These are phyloP conservation scores for Eulemur mongoz DNA, from an alignment of 2,797 vertebrate species.

Conservation along the genomic window DNA sequence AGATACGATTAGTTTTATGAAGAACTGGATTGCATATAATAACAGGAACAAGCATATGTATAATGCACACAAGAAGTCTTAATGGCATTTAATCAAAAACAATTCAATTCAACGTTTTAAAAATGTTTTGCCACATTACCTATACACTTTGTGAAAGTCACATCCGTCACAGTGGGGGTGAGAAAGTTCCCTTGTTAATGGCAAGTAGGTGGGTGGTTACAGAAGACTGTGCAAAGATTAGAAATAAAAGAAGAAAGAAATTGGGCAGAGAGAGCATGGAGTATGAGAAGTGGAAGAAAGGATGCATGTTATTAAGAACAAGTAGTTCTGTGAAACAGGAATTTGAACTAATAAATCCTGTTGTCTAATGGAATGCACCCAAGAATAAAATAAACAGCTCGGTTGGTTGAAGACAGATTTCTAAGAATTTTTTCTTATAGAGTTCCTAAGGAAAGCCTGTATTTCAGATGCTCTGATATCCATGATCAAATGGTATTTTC, in stretches of 20 bases:
- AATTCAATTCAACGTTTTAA: conserved; percentile 5
- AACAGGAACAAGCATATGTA: background rate
- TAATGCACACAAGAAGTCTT: conserved; percentile 13
- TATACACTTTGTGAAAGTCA: conserved; percentile 12
- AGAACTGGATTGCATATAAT: background rate
- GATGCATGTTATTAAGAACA: background rate
- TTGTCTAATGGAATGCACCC: background rate
- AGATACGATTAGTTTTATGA: conserved; percentile 4
- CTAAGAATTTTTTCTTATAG: conserved; percentile 3
- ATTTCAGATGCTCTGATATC: conserved; percentile 14
- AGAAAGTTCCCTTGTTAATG: background rate
- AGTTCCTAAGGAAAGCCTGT: background rate
- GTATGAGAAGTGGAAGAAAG: background rate
- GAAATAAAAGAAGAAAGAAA: conserved; percentile 34
- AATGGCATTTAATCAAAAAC: conserved; percentile 1
- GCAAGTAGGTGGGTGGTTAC: background rate
- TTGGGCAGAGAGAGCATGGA: background rate
- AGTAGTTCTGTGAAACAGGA: background rate
- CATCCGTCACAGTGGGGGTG: background rate
- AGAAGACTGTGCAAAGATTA: background rate
- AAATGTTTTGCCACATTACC: background rate
- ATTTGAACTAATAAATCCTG: conserved; percentile 27
- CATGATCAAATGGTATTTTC: conserved; percentile 23
- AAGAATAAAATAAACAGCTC: background rate
- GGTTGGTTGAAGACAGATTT: conserved; percentile 19